phyloP scores from a whole-genome alignment of 2,888 invertebrate species.

The Cantharis flavilabris region DNA sequence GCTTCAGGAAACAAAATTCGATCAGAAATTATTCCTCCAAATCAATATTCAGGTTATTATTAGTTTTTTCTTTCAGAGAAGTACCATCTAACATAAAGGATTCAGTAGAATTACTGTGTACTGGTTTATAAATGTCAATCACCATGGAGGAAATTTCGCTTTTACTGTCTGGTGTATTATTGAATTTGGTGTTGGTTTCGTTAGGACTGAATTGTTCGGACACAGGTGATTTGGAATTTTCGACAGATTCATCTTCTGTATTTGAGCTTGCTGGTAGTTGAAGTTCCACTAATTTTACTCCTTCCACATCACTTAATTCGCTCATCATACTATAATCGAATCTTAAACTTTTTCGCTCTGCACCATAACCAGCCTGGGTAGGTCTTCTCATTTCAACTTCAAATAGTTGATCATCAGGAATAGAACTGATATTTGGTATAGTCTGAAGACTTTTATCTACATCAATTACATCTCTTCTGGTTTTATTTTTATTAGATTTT shows the following conservation, averaged over 20 bases:
- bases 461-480: neutral
- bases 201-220: neutral
- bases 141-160: neutral
- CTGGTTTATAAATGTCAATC: neutral
- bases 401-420: constrained; percentile 2
- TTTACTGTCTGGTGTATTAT: neutral
- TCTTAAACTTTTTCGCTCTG: constrained; percentile 5
- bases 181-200: too few relatives aligned
- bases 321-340: constrained; percentile 2
- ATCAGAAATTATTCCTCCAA: neutral
- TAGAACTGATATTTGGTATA: neutral
- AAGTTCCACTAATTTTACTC: neutral
- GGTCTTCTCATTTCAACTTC: neutral
- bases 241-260: neutral
- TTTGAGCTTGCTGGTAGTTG: neutral
- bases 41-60: neutral
- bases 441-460: neutral
- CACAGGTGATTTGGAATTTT: neutral
- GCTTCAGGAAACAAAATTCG: neutral
- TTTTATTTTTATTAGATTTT: neutral
- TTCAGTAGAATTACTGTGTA: neutral
- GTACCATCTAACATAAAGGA: neutral
- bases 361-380: neutral
- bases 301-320: neutral
- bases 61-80: neutral